Evolutionary conservation across 1,140 invertebrate species (phyloP).

Genomic region (Drosophila guanche): DNA sequence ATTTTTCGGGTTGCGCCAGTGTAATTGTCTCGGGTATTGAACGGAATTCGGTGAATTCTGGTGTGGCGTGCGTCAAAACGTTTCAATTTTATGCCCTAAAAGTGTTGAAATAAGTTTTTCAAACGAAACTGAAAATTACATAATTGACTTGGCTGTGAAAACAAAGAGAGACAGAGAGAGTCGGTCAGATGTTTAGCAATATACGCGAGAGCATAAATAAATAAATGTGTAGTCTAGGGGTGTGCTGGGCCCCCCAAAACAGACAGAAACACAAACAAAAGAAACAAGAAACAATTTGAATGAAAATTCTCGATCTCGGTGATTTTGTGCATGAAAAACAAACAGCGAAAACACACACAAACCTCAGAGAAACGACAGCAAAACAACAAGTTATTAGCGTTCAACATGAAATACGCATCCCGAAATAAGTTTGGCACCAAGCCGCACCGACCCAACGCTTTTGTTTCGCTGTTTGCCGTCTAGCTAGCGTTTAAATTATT

Average conservation of each 20-base stretch:
- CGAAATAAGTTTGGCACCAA: constrained; percentile 70
- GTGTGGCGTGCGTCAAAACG: constrained; percentile 32
- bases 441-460: constrained; percentile 10
- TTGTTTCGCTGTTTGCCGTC: constrained; percentile 21
- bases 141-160: constrained; percentile 42
- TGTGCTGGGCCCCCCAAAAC: constrained; percentile 11
- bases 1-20: constrained; percentile 1
- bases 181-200: constrained; percentile 43
- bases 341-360: no score
- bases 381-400: constrained; percentile 74
- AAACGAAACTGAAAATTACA: constrained; percentile 64
- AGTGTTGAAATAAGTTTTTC: constrained; percentile 62
- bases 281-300: constrained; percentile 48
- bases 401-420: constrained; percentile 61
- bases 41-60: constrained; percentile 19
- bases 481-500: constrained; percentile 51
- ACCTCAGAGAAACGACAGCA: constrained; percentile 23
- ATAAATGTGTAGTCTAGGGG: constrained; percentile 34
- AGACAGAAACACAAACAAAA: constrained; percentile 36
- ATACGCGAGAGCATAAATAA: constrained; percentile 54
- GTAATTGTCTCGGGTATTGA: constrained; percentile 24
- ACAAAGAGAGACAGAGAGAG: constrained; percentile 2
- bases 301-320: constrained; percentile 50
- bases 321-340: background rate
- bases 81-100: constrained; percentile 66